Base-by-base conservation (phyloP, 1,140 invertebrate genomes). In the Leptinotarsa defecta region DNA sequence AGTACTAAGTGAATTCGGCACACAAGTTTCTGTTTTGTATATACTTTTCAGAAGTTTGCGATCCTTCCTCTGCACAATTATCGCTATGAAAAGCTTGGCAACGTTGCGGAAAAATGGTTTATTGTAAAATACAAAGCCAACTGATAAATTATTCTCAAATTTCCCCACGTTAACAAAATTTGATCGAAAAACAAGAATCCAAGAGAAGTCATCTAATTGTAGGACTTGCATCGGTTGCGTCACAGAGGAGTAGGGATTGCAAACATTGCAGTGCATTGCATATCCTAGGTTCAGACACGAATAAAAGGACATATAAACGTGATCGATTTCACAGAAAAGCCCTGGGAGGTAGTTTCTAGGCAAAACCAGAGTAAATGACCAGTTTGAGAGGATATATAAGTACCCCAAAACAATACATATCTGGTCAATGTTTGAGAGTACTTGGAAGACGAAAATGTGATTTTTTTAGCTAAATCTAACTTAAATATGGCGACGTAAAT, bases 401-500 rank as follows among this genome's bases (percentile, higher is more conserved):
- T 72, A 72, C 20, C 52, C 19, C 43, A 61, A 34, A 72, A 62
- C 61, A 62, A 63, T 62, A 63, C 24, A 72, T 20, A 17, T 48
- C 8, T 73, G 15, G 63, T 64, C 13, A 22, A 20, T 17, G 19
- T 65, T 65, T 19, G 8, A 20, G 22, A 64, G 19, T 57, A 24
- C 27, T 63, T 63, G n/a, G n/a, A n/a, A 20, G 61, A n/a, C 49
- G 20, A 70, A 70, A 70, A 70, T 70, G 22, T 69, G 67, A 69
- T 69, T 34, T 75, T 61, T 81, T 83, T 82, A 80, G 72, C 73
- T 75, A 77, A 77, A 80, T 81, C 79, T 77, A 77, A 76, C 78
- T 80, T 78, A 83, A 83, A 83, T 77, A 83, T 83, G 82, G 82
- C 82, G 82, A 80, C 80, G 78, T 76, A 64, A 80, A 80, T 77